Base-by-base conservation (phyloP, 2,888 invertebrate species). In the Panorpa germanica region DNA sequence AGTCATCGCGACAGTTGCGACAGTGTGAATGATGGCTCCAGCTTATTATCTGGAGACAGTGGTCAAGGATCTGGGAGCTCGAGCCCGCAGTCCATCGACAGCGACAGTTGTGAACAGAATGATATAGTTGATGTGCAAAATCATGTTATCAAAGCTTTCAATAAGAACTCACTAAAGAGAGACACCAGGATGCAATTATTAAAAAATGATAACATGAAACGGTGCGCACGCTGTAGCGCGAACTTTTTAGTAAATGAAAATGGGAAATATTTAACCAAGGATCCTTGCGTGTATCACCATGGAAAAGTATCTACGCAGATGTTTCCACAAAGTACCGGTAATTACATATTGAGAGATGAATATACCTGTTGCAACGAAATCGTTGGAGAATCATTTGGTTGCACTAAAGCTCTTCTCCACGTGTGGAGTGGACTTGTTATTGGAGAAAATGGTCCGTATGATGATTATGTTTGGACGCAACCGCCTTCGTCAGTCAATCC, bases 251-350 rank as follows among this genome's bases (percentile, higher is more conserved):
- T 83, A 35, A 65, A 69, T 38, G 59, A 65, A 16, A 63, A 68
- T 36, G 78, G 78, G 17, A 67, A 73, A 45, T 83, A 83, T 48
- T 49, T 74, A 14, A 65, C 65, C 3, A 60, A 65, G 25, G 82
- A 83, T 38, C 59, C 65, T 33, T 98, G 96, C 54, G 47, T 61
- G 11, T 83, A 85, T 50, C 96, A 98, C 49, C 85, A 81, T 76
- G 93, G 91, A 13, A 77, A 80, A 41, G 53, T 75, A n/a, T 64
- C 61, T 46, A 50, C 49, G 15, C 57, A 59, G 25, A 52, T 53
- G 14, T 55, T 54, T 32, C 7, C 25, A 29, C 10, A 35, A 33
- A 9, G 33, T 37, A 4, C 35, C 34, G 6, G 34, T 33, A 20
- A 31, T 36, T 24, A 30, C 30, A 12, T 32, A 31, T 39, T 41